Base-by-base conservation (phyloP, 2,797 vertebrate genomes). In the Antennarius maculatus region DNA sequence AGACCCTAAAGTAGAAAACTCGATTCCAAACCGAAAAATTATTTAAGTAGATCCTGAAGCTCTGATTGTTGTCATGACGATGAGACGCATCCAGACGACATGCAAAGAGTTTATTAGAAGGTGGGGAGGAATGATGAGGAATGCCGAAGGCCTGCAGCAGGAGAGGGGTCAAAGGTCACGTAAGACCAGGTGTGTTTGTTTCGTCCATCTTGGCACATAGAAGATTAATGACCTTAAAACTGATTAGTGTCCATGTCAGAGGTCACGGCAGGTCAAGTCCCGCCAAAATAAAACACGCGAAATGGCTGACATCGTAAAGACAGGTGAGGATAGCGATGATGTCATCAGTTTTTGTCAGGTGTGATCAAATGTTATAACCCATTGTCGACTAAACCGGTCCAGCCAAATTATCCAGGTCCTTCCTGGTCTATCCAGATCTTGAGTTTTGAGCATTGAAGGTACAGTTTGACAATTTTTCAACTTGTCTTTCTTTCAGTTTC, bases 161-260 rank as follows among this genome's bases (percentile, higher is more conserved):
- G 45, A 4, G 29, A 3, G 13, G 45, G 42, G 59, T 53, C 60
- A 47, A 23, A 51, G 57, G 50, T n/a, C 29, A 16, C 43, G 11
- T n/a, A 50, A 55, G 18, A n/a, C 15, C 23, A 54, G 61, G 42
- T 50, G 43, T 70, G 61, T 17, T 56, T 15, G 4, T 58, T 66
- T 34, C 4, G 43, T 64, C 63, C 28, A 16, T 52, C 34, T 82
- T 86, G 84, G 79, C 80, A 86, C 80, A 73, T 76, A 49, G n/a
- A 50, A 67, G 61, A 75, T 52, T 55, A 23, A 23, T 2, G 0
- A 45, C 58, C 34, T 55, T 57, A 6, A 2, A 52, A 61, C 43
- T 4, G 43, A 39, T 48, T 7, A 7, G 48, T 28, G 8, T 41
- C 53, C 12, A 1, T 6, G 50, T 17, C 1, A 2, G 52, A 54